Percentiles rank a stretch among this genome's conserved stretches.
phyloP scores from a whole-genome alignment of 2,797 vertebrate species.

The Microctenopoma steveboyesi region DNA sequence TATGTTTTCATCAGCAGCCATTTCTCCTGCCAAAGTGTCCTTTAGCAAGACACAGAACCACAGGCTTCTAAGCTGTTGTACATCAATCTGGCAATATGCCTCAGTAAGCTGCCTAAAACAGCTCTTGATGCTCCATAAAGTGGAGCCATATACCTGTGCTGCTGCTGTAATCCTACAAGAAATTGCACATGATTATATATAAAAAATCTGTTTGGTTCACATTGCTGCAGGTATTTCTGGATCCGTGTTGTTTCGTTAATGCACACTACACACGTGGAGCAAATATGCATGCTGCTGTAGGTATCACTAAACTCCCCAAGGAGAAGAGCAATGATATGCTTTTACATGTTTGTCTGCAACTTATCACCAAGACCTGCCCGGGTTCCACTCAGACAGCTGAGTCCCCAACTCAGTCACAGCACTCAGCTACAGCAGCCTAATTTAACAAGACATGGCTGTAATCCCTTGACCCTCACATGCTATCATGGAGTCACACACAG shows the following conservation, averaged over 20 bases:
- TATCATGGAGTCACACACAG: conserved; percentile 59
- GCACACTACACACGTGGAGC: background rate
- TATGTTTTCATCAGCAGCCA: conserved; percentile 44
- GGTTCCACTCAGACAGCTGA: conserved; percentile 77
- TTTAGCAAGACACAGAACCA: conserved; percentile 62
- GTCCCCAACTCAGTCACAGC: conserved; percentile 74
- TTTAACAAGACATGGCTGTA: conserved; percentile 79
- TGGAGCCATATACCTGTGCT: conserved; percentile 2
- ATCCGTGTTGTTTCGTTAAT: background rate
- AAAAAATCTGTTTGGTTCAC: background rate
- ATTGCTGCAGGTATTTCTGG: background rate
- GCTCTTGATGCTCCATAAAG: conserved; percentile 20
- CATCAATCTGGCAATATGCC: conserved; percentile 29
- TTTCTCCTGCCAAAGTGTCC: conserved; percentile 61
- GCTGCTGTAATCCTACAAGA: conserved; percentile 20
- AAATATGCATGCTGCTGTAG: background rate
- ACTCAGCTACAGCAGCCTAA: conserved; percentile 74
- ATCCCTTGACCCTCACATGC: conserved; percentile 72
- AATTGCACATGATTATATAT: conserved; percentile 1
- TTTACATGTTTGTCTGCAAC: conserved; percentile 60
- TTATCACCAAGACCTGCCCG: conserved; percentile 67
- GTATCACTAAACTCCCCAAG: conserved; percentile 57
- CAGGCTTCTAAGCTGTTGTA: conserved; percentile 22
- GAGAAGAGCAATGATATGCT: conserved; percentile 56
- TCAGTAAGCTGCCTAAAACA: conserved; percentile 25